A percentile compares a stretch with the other conserved stretches of the same genome.
These are phyloP conservation scores for Scarus forsteni DNA, from an alignment of 2,797 vertebrate genomes.

Conservation along the genomic window DNA sequence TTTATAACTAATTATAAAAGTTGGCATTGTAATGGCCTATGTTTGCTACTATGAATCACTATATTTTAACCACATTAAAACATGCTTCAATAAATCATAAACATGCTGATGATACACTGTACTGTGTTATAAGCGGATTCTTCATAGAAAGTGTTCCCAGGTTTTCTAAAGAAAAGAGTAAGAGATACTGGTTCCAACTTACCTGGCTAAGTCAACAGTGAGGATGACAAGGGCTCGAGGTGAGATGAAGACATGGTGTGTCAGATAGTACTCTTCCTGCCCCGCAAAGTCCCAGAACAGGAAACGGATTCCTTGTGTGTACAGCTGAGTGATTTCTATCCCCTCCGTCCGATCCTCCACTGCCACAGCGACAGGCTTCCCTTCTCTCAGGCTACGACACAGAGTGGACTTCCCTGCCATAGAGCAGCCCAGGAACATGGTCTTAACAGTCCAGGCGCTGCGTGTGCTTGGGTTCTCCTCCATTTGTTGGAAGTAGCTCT, in stretches of 20 bases:
- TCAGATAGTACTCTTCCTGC: slow-evolving; percentile 86
- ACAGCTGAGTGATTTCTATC: slow-evolving; percentile 83
- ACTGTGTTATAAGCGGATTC: too few relatives aligned
- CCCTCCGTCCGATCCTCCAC: slow-evolving; percentile 77
- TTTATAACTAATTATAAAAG: too few relatives aligned
- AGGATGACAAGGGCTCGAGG: slow-evolving; percentile 83
- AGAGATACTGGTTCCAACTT: slow-evolving; percentile 1
- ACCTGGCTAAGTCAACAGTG: slow-evolving; percentile 81
- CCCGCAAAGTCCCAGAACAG: slow-evolving; percentile 88
- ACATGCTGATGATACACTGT: too few relatives aligned
- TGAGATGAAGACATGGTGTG: slow-evolving; percentile 86
- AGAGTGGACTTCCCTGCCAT: slow-evolving; percentile 86
- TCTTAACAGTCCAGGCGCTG: slow-evolving; percentile 79
- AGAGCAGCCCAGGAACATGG: slow-evolving; percentile 84
- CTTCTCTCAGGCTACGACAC: slow-evolving; percentile 77
- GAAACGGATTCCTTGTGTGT: slow-evolving; percentile 72
- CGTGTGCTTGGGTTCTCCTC: slow-evolving; percentile 54
- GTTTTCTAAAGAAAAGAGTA: too few relatives aligned
- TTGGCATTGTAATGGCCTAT: too few relatives aligned
- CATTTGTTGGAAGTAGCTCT: slow-evolving; percentile 81
- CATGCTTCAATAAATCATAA: too few relatives aligned
- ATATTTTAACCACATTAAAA: too few relatives aligned
- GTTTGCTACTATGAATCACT: too few relatives aligned
- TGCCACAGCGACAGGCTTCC: slow-evolving; percentile 60
- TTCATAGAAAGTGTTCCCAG: too few relatives aligned